A percentile compares a stretch with the other conserved stretches of the same genome.
phyloP scores from a whole-genome alignment of 64 coral and sea anemone species.

The Stylophora pistillata region DNA sequence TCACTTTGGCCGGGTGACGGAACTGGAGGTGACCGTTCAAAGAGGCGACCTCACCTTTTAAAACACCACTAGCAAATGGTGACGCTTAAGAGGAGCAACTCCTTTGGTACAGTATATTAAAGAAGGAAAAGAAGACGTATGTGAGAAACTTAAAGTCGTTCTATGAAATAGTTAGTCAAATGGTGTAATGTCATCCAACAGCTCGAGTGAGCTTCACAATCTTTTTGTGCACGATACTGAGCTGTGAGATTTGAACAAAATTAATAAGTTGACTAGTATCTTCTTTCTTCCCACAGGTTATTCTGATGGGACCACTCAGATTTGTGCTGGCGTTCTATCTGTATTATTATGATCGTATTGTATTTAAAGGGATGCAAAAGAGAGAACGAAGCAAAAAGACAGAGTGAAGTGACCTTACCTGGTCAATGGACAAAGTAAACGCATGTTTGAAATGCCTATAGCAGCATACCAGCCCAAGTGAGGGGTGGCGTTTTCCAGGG shows the following conservation, averaged over 20 bases:
- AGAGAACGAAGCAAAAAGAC: slow-evolving; percentile 37
- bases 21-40: no score
- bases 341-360: slow-evolving; percentile 38
- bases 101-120: no score
- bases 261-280: not conserved
- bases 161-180: no score
- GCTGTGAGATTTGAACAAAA: not conserved
- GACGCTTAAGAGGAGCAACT: no score
- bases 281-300: not conserved
- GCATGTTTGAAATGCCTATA: not conserved
- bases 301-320: slow-evolving; percentile 32
- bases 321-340: slow-evolving; percentile 18
- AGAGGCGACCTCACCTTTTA: no score
- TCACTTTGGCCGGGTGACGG: no score
- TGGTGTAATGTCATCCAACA: no score
- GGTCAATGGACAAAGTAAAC: not conserved
- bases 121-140: no score
- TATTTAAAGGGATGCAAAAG: slow-evolving; percentile 11
- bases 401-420: not conserved
- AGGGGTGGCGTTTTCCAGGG: not conserved
- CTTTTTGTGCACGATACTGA: no score
- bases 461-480: not conserved
- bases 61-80: no score
- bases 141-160: no score
- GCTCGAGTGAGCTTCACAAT: no score